Evolutionary conservation across 2,113 vertebrate species (phyloP).

Genomic region (Capreolus pygargus): DNA sequence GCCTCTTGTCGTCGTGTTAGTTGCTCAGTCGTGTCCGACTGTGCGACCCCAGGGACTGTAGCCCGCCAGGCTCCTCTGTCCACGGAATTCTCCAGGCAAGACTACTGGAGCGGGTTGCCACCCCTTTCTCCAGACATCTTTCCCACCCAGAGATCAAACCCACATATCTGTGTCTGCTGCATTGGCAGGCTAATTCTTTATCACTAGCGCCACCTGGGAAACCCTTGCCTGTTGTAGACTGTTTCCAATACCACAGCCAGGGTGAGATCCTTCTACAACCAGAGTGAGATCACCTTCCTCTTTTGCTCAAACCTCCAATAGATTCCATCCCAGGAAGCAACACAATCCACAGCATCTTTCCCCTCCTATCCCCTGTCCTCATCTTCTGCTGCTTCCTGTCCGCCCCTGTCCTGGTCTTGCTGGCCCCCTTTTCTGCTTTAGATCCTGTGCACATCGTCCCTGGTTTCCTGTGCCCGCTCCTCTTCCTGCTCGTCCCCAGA

Average conservation of each 20-base stretch:
- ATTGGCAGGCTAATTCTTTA: neutral
- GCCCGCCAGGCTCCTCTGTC: neutral
- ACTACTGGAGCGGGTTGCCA: too few species aligned
- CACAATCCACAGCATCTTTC: neutral
- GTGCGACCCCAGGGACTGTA: neutral
- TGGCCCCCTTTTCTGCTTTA: neutral
- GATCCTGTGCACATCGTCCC: neutral
- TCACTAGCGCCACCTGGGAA: neutral
- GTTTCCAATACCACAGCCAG: neutral
- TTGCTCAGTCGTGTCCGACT: accelerated
- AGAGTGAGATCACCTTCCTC: neutral
- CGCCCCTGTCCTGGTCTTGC: neutral
- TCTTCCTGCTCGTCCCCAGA: neutral
- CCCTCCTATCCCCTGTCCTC: neutral
- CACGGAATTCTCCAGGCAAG: too few species aligned
- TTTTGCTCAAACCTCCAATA: neutral
- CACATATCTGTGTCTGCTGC: neutral
- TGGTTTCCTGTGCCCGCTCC: neutral
- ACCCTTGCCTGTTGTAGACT: neutral
- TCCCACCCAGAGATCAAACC: neutral
- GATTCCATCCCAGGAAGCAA: neutral
- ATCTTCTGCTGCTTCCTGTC: neutral
- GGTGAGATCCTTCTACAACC: neutral
- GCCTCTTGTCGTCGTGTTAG: neutral
- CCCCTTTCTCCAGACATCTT: neutral